Base-by-base conservation (phyloP, 2,797 vertebrate species). In the Oophaga sylvatica region DNA sequence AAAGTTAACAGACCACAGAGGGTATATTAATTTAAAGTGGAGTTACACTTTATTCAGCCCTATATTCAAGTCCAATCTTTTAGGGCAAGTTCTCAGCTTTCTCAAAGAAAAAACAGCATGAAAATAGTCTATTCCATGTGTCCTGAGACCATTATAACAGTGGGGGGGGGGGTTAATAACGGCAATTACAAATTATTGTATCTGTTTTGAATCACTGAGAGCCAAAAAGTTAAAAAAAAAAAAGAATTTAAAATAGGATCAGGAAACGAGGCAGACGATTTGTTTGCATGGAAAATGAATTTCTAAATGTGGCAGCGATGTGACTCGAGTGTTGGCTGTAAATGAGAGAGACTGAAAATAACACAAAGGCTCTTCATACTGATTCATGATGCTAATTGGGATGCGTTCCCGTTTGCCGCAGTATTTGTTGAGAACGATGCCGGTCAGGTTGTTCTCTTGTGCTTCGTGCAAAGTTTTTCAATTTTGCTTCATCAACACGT, bases 401-500 rank as follows among this genome's bases (percentile, higher is more conserved):
- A 77, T 16, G 7, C 45, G 75, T 56, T 56, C 75, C 75, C 20
- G 13, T 26, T 77, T 26, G 12, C 48, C 48, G 41, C 41, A 13
- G 73, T 26, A 22, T 76, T 76, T 48, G 45, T 53, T 22, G 45
- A 53, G 73, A 53, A 26, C 73, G 20, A 48, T 76, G 75, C 10
- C 75, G 45, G 75, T 26, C 48, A 48, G 15, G 48, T 26, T 29
- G 48, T 11, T 56, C 48, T 77, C 48, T 56, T 77, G 11, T n/a
- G 73, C 73, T 76, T 76, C 12, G 22, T 76, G 45, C 41, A 48
- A 20, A 48, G 73, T 77, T 77, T 56, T 56, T 75, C 48, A 17
- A 53, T 20, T 76, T 11, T 53, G 20, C 48, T 56, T 77, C 75
- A 56, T 76, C 73, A 77, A 77, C 22, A 77, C 75, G 15, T 77